Conservation (phyloP, 2,797 vertebrate genomes). For the Chaenodraco wilsoni region DNA sequence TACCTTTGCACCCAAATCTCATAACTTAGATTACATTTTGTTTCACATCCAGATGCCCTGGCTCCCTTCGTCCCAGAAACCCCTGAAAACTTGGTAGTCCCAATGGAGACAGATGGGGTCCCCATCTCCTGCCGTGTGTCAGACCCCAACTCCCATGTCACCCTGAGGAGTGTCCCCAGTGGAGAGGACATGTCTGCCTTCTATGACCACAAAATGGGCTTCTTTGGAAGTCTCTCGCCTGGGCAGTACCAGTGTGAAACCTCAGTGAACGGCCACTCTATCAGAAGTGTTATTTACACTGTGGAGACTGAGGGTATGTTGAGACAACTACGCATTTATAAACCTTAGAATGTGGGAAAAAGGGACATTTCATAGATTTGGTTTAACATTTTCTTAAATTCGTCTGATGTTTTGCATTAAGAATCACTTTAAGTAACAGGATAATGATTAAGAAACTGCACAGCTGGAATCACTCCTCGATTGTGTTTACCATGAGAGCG, state of each 20-base stretch:
- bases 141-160: conserved; percentile 83
- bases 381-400: background rate
- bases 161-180: conserved; percentile 79
- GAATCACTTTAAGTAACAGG: background rate
- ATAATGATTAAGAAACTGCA: background rate
- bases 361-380: background rate
- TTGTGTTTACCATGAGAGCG: conserved; percentile 35
- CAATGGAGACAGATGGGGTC: conserved; percentile 67
- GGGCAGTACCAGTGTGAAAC: conserved; percentile 91
- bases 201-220: conserved; percentile 90
- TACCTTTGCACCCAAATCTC: background rate
- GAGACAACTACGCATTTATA: background rate
- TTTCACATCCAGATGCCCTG: conserved; percentile 82
- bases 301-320: conserved; percentile 83
- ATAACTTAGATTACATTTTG: background rate
- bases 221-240: conserved; percentile 80
- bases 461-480: conserved; percentile 54
- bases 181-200: conserved; percentile 70
- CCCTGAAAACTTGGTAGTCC: conserved; percentile 78
- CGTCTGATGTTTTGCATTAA: no score
- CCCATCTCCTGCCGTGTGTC: conserved; percentile 91
- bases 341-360: background rate
- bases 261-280: conserved; percentile 66
- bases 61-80: conserved; percentile 86
- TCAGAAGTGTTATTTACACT: conserved; percentile 86